Evolutionary conservation across 1,140 invertebrate species (phyloP).

Genomic region (Philotrypesis tridentata): DNA sequence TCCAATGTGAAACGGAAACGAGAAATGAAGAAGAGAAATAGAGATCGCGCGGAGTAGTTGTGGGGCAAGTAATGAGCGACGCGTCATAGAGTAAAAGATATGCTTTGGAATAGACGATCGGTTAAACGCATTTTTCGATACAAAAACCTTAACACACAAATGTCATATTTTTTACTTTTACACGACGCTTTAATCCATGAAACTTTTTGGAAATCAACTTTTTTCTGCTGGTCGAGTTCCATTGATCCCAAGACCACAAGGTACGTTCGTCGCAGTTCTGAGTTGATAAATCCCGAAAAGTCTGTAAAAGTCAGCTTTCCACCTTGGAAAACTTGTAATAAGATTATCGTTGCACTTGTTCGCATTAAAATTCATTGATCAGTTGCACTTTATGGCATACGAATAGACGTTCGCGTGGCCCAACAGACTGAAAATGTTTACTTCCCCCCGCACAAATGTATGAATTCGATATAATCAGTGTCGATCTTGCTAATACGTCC

Average conservation of each 20-base stretch:
- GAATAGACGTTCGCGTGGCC: conserved; percentile 34
- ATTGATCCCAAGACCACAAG: conserved; percentile 3
- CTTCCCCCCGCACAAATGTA: not conserved
- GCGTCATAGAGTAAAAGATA: not conserved
- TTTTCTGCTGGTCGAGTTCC: not conserved
- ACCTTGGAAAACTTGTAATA: not conserved
- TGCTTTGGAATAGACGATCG: not conserved
- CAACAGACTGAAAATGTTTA: not conserved
- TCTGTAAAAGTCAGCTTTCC: not conserved
- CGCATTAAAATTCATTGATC: not conserved
- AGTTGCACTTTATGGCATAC: not conserved
- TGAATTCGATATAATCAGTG: not conserved
- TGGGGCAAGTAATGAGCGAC: not conserved
- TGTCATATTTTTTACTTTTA: too few relatives aligned
- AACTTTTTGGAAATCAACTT: too few relatives aligned
- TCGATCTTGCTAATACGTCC: not conserved
- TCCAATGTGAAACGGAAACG: conserved; percentile 61
- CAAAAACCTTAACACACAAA: too few relatives aligned
- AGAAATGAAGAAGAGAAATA: conserved; percentile 31
- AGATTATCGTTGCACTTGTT: not conserved
- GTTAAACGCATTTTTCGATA: not conserved
- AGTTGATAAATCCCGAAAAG: not conserved
- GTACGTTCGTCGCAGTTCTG: not conserved
- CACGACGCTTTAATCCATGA: too few relatives aligned
- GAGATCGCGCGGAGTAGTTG: conserved; percentile 16